Evolutionary conservation across 1,140 invertebrate species (phyloP).

Genomic region (Gonioctena quinquepunctata): DNA sequence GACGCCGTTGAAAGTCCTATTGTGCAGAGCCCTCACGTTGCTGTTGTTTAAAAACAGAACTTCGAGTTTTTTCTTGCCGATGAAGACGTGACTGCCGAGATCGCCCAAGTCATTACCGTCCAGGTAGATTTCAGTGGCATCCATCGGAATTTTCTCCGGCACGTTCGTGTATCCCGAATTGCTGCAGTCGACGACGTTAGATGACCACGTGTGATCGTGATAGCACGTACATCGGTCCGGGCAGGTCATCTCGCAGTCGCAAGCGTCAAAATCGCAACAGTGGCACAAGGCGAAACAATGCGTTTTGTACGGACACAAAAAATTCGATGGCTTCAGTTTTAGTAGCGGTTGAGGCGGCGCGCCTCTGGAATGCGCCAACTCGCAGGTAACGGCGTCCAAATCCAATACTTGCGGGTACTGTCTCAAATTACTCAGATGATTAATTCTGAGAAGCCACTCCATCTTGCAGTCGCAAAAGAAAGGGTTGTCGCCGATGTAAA

Average conservation of each 20-base stretch:
- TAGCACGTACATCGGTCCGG: slow-evolving; percentile 85
- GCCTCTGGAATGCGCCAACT: slow-evolving; percentile 75
- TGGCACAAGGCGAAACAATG: slow-evolving; percentile 88
- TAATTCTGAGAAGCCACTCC: slow-evolving; percentile 83
- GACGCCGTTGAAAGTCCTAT: slow-evolving; percentile 83
- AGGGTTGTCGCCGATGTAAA: slow-evolving; percentile 81
- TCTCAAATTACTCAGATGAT: slow-evolving; percentile 68
- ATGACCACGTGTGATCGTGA: slow-evolving; percentile 88
- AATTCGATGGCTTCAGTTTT: slow-evolving; percentile 78
- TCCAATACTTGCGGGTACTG: slow-evolving; percentile 85
- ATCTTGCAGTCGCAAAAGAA: slow-evolving; percentile 83
- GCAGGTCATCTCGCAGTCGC: slow-evolving; percentile 91
- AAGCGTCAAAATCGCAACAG: slow-evolving; percentile 89
- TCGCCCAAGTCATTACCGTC: slow-evolving; percentile 83
- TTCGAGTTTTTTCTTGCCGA: slow-evolving; percentile 83
- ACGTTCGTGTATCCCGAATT: slow-evolving; percentile 71
- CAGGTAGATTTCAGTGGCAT: slow-evolving; percentile 86
- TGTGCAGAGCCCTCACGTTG: slow-evolving; percentile 76
- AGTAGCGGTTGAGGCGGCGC: slow-evolving; percentile 73
- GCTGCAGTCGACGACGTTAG: slow-evolving; percentile 89
- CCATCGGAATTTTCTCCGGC: slow-evolving; percentile 84
- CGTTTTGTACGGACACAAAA: slow-evolving; percentile 84
- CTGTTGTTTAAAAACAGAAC: slow-evolving; percentile 83
- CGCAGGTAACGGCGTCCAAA: slow-evolving; percentile 80
- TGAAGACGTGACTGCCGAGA: slow-evolving; percentile 81